Conservation (phyloP, 2,113 vertebrate species). For the Xenopus tropicalis region DNA sequence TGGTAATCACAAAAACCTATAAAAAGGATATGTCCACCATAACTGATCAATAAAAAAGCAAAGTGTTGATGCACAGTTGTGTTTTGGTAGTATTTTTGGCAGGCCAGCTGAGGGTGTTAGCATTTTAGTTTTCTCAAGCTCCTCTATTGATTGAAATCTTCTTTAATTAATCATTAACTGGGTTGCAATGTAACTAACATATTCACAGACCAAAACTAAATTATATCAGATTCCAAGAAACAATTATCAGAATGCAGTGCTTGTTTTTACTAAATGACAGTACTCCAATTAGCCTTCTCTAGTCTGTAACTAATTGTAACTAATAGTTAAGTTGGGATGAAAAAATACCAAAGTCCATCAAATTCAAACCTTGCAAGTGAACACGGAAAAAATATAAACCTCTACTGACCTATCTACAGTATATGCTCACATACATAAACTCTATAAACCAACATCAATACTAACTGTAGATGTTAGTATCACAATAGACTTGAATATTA, state of each 20-base stretch:
- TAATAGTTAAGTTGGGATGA: constrained; percentile 2
- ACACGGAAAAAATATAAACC: no score
- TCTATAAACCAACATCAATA: no score
- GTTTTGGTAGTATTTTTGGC: no score
- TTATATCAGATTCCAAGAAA: constrained; percentile 33
- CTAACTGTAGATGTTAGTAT: no score
- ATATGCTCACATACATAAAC: no score
- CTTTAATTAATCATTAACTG: constrained; percentile 31
- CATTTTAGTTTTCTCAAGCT: constrained; percentile 16
- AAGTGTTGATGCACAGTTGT: no score
- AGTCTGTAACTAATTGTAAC: not conserved
- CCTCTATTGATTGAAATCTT: constrained; percentile 19
- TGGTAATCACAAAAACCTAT: no score
- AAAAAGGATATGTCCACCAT: no score
- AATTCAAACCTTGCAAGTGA: no score
- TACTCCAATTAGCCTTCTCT: constrained; percentile 4
- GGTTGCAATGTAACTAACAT: constrained; percentile 9
- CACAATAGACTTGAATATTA: no score
- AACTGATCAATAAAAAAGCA: no score
- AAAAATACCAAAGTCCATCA: constrained; percentile 23
- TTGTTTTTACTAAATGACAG: constrained; percentile 16
- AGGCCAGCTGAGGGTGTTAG: not conserved
- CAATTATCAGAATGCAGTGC: constrained; percentile 26
- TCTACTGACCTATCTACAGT: no score
- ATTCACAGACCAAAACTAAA: constrained; percentile 25